Conservation (phyloP, 2,888 invertebrate species). For the Druceiella hillmani region DNA sequence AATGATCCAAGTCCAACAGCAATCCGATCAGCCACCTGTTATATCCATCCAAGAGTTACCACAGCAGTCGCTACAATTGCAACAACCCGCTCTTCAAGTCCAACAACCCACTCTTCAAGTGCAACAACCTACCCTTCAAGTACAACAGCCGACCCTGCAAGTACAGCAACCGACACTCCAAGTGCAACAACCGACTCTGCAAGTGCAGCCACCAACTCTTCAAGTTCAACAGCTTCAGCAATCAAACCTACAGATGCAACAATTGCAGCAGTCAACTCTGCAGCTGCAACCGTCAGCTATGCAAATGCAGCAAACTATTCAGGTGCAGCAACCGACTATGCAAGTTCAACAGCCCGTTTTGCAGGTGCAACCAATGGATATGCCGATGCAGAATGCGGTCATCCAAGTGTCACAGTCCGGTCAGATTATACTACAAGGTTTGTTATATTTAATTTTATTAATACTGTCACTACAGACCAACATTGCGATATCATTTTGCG, state of each 20-base stretch:
- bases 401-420: conserved; percentile 43
- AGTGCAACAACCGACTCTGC: conserved; percentile 29
- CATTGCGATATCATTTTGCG: too few relatives aligned
- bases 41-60: not conserved
- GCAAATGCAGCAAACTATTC: conserved; percentile 2
- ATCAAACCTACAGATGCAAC: not conserved
- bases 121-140: not conserved
- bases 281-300: not conserved
- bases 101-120: not conserved
- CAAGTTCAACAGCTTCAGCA: conserved; percentile 7
- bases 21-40: not conserved
- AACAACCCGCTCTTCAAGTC: conserved; percentile 1
- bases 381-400: conserved; percentile 31
- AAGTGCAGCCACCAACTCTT: conserved; percentile 29
- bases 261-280: conserved; percentile 1
- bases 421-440: conserved; percentile 47
- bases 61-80: conserved; percentile 1
- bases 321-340: conserved; percentile 30
- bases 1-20: too few relatives aligned
- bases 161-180: conserved; percentile 1
- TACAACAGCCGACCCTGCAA: not conserved
- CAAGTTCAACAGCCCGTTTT: conserved; percentile 37
- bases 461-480: too few relatives aligned
- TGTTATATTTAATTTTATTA: too few relatives aligned
- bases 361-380: conserved; percentile 47